phyloP scores from a whole-genome alignment of 2,888 invertebrate genomes.

The Marasmarcha lunaedactyla region DNA sequence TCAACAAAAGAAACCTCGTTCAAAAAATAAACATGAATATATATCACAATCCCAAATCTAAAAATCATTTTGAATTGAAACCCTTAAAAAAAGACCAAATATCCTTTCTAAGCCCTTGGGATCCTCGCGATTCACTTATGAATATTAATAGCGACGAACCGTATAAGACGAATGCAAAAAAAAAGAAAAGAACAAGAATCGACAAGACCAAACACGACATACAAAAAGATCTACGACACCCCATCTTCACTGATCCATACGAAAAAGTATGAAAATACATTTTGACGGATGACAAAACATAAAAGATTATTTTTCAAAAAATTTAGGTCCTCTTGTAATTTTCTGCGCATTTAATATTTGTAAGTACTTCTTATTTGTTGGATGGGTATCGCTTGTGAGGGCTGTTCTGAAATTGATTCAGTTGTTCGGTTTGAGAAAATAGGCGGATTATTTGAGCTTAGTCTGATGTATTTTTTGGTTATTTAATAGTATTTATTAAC shows the following conservation, averaged over 20 bases:
- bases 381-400: not conserved
- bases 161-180: constrained; percentile 27
- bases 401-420: constrained; percentile 6
- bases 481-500: no score
- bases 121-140: constrained; percentile 54
- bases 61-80: no score
- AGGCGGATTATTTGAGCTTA: no score
- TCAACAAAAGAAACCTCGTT: no score
- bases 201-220: constrained; percentile 34
- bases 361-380: constrained; percentile 32
- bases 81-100: no score
- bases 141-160: constrained; percentile 57
- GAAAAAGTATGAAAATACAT: constrained; percentile 48
- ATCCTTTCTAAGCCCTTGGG: constrained; percentile 9
- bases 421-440: no score
- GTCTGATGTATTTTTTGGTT: no score
- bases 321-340: constrained; percentile 35
- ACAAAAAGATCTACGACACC: constrained; percentile 37
- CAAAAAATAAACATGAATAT: no score
- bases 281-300: constrained; percentile 61
- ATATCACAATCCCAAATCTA: no score
- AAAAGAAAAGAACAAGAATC: constrained; percentile 28
- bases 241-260: constrained; percentile 28
- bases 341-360: constrained; percentile 57
- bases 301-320: constrained; percentile 37